Base-by-base conservation (phyloP, 2,797 vertebrate genomes). In the Anabas testudineus region DNA sequence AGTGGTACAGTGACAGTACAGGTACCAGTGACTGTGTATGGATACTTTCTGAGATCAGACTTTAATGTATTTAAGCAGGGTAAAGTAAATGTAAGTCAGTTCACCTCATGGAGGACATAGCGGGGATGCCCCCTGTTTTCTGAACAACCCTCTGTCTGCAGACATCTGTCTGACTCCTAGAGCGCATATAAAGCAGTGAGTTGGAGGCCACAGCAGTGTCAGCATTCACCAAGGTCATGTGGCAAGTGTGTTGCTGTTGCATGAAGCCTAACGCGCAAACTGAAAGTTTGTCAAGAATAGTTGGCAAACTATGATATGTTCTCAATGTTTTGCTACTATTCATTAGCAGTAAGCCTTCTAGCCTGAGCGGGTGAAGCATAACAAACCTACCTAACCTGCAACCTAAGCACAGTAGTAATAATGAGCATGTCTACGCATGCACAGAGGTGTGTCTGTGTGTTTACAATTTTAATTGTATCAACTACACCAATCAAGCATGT, bases 141-240 rank as follows among this genome's bases (percentile, higher is more conserved):
- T 75, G 71, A 60, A 32, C 72, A 68, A 41, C 72, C 66, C 10
- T 71, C 73, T 66, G 81, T 75, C 37, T 59, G 42, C 36, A 18
- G 12, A 5, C 3, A 54, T 10, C 42, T n/a, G 41, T 8, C 15
- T 42, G 45, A 86, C 70, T 66, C 52, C 60, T 57, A 13, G 54
- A 71, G 61, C 4, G 7, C 7, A 53, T 58, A 21, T 28, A 7
- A 39, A 43, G 21, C 37, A 60, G 65, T 64, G 34, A 28, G 65
- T 52, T 52, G 32, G 42, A 71, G 56, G 61, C 55, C 58, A 67
- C 36, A 32, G 8, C 10, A 26, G 22, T 39, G 43, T 54, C 64
- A 72, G 47, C 43, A 43, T 54, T 66, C 57, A 60, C 2, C 30
- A 61, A 71, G 51, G 62, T 43, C 58, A 26, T 5, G 32, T 26